Evolutionary conservation across 1,140 invertebrate species (phyloP).

Genomic region (Heliothis subflexa): DNA sequence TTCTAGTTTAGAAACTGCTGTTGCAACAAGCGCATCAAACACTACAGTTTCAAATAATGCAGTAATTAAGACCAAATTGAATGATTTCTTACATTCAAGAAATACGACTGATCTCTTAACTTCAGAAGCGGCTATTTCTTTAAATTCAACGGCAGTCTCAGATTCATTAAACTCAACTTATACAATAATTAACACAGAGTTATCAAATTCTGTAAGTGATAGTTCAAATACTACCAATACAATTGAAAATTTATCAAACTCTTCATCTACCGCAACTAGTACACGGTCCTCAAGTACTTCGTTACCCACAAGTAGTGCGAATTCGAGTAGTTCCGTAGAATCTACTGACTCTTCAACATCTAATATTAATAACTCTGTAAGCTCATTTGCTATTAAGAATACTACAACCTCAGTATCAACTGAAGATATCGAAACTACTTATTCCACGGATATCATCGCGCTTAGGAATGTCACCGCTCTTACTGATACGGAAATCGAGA

Average conservation of each 20-base stretch:
- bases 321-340: slow-evolving; percentile 4
- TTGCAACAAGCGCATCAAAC: background rate
- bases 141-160: slow-evolving; percentile 28
- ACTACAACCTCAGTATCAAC: background rate
- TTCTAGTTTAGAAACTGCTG: background rate
- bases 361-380: slow-evolving; percentile 7
- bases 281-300: background rate
- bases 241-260: slow-evolving; percentile 14
- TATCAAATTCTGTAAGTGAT: slow-evolving; percentile 10
- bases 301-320: background rate
- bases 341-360: background rate
- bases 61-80: background rate
- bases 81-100: background rate
- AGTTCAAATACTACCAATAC: background rate
- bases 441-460: slow-evolving; percentile 11
- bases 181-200: background rate
- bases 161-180: background rate
- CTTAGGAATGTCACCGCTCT: background rate
- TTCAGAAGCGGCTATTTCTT: background rate
- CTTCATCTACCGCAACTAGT: background rate
- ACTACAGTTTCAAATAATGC: background rate
- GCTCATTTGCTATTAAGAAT: slow-evolving; percentile 5
- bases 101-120: background rate
- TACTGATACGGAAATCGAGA: background rate
- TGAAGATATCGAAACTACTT: slow-evolving; percentile 5